These are phyloP conservation scores for Poecile atricapillus DNA, from an alignment of 2,113 vertebrate genomes.

Conservation along the genomic window DNA sequence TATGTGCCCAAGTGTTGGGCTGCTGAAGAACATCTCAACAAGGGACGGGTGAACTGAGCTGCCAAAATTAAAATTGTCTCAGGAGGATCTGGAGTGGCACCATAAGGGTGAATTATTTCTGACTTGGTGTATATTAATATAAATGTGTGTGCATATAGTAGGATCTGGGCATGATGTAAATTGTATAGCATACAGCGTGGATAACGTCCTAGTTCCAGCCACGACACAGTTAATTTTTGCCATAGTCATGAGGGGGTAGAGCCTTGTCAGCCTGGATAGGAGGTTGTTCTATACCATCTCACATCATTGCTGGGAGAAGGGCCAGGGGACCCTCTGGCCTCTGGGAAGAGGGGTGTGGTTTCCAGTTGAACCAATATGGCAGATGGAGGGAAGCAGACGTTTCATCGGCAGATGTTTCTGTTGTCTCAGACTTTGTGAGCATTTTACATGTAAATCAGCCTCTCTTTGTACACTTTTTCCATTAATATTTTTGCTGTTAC, in stretches of 20 bases:
- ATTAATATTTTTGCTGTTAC: not conserved
- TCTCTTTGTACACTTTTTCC: not conserved
- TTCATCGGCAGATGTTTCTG: not conserved
- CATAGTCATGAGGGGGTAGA: not conserved
- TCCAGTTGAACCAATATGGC: not conserved
- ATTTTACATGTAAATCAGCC: not conserved
- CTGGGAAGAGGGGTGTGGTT: rapidly evolving
- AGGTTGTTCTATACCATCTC: not conserved
- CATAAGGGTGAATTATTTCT: not conserved
- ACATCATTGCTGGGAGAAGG: not conserved
- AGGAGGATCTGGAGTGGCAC: not conserved
- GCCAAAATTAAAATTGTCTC: not conserved
- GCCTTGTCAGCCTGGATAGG: no score
- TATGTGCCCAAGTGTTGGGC: not conserved
- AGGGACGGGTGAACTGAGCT: rapidly evolving
- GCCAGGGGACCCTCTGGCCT: no score
- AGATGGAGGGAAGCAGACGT: not conserved
- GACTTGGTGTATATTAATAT: not conserved
- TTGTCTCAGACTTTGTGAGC: not conserved
- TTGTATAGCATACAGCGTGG: not conserved
- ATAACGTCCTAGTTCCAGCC: not conserved
- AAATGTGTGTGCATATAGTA: not conserved
- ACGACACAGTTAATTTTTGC: rapidly evolving
- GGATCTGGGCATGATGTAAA: rapidly evolving
- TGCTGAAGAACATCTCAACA: not conserved